Evolutionary conservation across 2,113 vertebrate species (phyloP), one percentile per base, ranked within the genome.

Genomic region (Cichladusa arquata): DNA sequence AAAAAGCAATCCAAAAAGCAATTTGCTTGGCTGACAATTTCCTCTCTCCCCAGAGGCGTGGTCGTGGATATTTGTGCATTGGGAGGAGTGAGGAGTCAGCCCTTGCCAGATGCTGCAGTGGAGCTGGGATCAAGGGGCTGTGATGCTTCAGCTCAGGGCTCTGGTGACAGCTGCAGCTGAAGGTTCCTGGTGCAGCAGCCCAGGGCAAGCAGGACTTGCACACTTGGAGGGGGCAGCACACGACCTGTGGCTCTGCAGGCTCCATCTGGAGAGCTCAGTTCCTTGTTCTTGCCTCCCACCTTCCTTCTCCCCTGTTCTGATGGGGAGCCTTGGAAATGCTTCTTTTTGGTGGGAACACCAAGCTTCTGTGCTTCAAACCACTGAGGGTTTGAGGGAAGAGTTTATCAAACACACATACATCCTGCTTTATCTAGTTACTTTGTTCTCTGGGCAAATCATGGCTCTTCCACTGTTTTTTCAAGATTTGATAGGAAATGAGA

Each of bases 1-100:
- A 88, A 93, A 95, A 95, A 92, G 47, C 92, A 96, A 92, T 93
- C 90, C 84, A 88, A 95, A 97, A 95, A 95, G 70, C 90, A 97
- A 95, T 95, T 97, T 94, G 26, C 91, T 95, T 82, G 60, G 50
- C 96, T 44, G 69, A 90, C 61, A 79, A 89, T 89, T 91, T 90
- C 54, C 33, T 57, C 51, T 93, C 50, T 72, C 64, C 74, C 90
- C 67, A 91, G 81, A 92, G 92, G n/a, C 80, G 38, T 9, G 6
- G 70, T 29, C 0, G 4, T 81, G 93, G 92, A 77, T 76, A 69
- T 62, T 78, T 47, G 62, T 70, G 76, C 67, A 15, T 20, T 29
- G 54, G 72, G 90, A 93, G 51, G 34, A 92, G 24, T 0, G 1
- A 88, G 56, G 53, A 86, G 23, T 28, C 61, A 79, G 56, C 77